phyloP scores from a whole-genome alignment of 2,888 invertebrate species.

The Eristalinus sepulchralis region DNA sequence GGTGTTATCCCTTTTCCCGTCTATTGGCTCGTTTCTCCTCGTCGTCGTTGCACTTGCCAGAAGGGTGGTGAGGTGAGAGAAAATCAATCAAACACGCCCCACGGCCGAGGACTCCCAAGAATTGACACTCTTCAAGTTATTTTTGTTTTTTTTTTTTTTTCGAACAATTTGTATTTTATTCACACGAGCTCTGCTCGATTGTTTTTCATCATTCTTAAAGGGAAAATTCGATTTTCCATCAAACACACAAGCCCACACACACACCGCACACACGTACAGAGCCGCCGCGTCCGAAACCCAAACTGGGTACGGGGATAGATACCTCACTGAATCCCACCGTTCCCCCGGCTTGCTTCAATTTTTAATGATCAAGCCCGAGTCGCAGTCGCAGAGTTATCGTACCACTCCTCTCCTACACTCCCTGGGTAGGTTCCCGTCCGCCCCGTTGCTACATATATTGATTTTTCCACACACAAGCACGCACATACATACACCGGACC shows the following conservation, averaged over 20 bases:
- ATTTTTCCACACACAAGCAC: slow-evolving; percentile 53
- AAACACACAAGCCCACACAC: no score
- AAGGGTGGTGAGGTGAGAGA: neutral
- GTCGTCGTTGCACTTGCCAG: neutral
- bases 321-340: slow-evolving; percentile 46
- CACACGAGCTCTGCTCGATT: neutral
- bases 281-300: neutral
- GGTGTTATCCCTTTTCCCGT: slow-evolving; percentile 3
- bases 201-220: neutral
- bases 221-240: slow-evolving; percentile 51
- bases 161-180: neutral
- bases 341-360: slow-evolving; percentile 17
- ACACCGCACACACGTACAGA: neutral
- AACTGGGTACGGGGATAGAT: neutral
- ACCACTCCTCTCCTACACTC: neutral
- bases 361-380: slow-evolving; percentile 42
- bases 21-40: neutral
- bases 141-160: neutral
- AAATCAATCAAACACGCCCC: slow-evolving; percentile 57
- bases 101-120: neutral
- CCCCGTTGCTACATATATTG: slow-evolving; percentile 50
- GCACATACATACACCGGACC: neutral
- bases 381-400: slow-evolving; percentile 26
- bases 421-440: neutral
- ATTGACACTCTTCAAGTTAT: slow-evolving; percentile 17